These are phyloP conservation scores for Dipodomys ordii DNA, from an alignment of 2,113 vertebrate species.

Conservation along the genomic window DNA sequence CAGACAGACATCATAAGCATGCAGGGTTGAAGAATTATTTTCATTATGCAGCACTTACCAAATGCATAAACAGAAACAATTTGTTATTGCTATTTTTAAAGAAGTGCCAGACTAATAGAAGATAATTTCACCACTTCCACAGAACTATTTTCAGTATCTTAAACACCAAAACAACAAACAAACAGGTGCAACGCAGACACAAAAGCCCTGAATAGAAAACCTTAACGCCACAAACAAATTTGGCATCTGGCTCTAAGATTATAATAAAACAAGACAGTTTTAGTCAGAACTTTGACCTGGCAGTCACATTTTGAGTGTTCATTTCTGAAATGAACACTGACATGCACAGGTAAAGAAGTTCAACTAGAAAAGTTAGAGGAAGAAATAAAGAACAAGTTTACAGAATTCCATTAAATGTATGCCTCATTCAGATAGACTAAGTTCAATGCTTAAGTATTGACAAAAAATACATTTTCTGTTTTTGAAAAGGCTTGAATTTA, in stretches of 20 bases:
- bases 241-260: background rate
- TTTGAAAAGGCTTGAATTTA: background rate
- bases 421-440: background rate
- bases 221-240: background rate
- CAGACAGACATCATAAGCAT: background rate
- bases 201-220: background rate
- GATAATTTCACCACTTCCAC: background rate
- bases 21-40: background rate
- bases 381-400: background rate
- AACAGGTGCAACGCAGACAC: background rate
- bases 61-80: background rate
- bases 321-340: background rate
- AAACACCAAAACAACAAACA: background rate
- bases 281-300: background rate
- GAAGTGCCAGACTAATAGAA: background rate
- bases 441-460: background rate
- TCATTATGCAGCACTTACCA: background rate
- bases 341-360: background rate
- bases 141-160: background rate
- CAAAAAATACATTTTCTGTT: background rate
- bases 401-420: background rate
- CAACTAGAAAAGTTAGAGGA: background rate
- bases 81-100: background rate
- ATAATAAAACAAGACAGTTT: background rate
- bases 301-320: background rate